Evolutionary conservation across 2,797 vertebrate species (phyloP).

Genomic region (Ceyx erithaca): DNA sequence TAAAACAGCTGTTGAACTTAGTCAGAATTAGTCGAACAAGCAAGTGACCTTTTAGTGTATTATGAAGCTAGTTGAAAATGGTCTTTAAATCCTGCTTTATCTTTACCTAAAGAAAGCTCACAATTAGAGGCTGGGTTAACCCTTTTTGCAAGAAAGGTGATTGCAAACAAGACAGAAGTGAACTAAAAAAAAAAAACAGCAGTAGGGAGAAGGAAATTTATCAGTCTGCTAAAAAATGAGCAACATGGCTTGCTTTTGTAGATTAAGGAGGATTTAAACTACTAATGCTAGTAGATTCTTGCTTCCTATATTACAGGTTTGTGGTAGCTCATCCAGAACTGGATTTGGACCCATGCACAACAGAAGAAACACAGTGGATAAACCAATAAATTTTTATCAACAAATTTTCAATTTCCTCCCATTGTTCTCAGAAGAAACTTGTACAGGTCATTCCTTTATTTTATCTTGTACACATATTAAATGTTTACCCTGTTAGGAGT

Average conservation of each 20-base stretch:
- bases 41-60: constrained; percentile 46
- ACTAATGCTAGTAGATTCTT: not conserved
- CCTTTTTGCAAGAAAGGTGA: constrained; percentile 7
- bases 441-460: not conserved
- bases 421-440: not conserved
- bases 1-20: constrained; percentile 29
- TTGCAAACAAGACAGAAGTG: not conserved
- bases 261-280: not conserved
- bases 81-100: constrained; percentile 61
- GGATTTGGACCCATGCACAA: not conserved
- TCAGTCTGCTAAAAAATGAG: not conserved
- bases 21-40: constrained; percentile 54
- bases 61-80: constrained; percentile 52
- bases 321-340: not conserved
- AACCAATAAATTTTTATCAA: not conserved
- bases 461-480: not conserved
- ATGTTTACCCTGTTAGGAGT: not conserved
- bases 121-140: constrained; percentile 31
- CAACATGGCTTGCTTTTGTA: not conserved
- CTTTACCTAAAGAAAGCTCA: constrained; percentile 42
- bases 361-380: not conserved
- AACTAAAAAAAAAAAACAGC: not conserved
- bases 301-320: not conserved
- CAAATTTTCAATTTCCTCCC: not conserved
- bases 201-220: not conserved